Base-by-base conservation (phyloP, 2,113 vertebrate species). In the Paedocypris sp. region DNA sequence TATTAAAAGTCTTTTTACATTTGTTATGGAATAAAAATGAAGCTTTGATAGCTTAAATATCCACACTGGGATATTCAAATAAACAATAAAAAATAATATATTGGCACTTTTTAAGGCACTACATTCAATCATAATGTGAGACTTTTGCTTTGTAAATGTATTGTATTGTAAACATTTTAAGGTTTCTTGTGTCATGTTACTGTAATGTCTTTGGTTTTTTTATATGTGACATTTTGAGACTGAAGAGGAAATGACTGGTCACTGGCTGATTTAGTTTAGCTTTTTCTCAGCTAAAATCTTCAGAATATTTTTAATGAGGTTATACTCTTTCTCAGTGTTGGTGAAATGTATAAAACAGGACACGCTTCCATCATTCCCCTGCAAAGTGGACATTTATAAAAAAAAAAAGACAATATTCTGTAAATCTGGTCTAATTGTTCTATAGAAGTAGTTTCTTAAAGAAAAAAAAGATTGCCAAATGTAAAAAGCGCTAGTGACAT, bases 161-260 rank as follows among this genome's bases (percentile, higher is more conserved):
- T 29, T 57, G 13, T 43, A 43, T 32, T 58, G 36, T 56, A 38
- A 53, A 41, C 16, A 58, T 43, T 43, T 58, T 9, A 43, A 36
- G 15, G 31, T 57, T 57, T 18, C 25, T 20, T 57, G 26, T 31
- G 38, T 57, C 38, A 57, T 31, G 25, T 20, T 52, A 36, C 23
- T 53, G 32, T 41, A 15, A 19, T 28, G 18, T 38, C n/a, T n/a
- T 12, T 26, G 18, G 25, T 29, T 18, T 42, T 41, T 10, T 28
- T 39, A 9, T 36, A 26, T 16, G 15, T 43, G 26, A 11, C 31
- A 42, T 5, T 42, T n/a, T n/a, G 53, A 49, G 12, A 53, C 19
- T 25, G 25, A 51, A 32, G n/a, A n/a, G n/a, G n/a, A n/a, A n/a
- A n/a, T n/a, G n/a, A n/a, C n/a, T n/a, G n/a, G 51, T 39, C 35